phyloP scores from a whole-genome alignment of 2,113 vertebrate species.

The Struthio camelus region DNA sequence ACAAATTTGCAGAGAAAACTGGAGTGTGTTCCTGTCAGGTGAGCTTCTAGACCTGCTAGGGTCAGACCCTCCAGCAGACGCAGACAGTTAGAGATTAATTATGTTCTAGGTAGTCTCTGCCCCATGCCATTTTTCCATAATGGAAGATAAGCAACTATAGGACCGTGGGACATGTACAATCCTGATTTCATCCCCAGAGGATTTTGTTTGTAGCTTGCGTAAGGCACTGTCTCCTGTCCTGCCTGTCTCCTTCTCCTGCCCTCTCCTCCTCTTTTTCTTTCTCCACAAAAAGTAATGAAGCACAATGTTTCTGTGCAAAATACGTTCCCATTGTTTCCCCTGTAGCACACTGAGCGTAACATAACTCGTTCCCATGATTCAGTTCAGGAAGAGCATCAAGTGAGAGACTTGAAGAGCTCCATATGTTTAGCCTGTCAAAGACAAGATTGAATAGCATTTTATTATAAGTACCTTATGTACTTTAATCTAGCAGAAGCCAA shows the following conservation, averaged over 20 bases:
- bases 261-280: background rate
- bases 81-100: background rate
- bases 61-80: background rate
- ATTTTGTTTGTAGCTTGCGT: background rate
- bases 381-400: background rate
- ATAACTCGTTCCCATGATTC: background rate
- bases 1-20: background rate
- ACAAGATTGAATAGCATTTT: background rate
- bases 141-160: background rate
- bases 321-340: background rate
- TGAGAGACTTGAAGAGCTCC: background rate
- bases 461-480: background rate
- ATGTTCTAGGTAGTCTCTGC: background rate
- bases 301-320: background rate
- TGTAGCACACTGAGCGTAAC: background rate
- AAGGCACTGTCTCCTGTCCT: background rate
- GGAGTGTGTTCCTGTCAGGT: background rate
- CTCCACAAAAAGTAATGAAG: background rate
- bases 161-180: rapidly evolving
- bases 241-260: background rate
- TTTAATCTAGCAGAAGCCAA: background rate
- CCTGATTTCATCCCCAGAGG: background rate
- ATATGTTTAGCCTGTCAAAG: constrained; percentile 36
- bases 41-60: background rate
- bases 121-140: background rate